Evolutionary conservation across 2,888 invertebrate genomes (phyloP).

Genomic region (Pachycephus smyrnensis): DNA sequence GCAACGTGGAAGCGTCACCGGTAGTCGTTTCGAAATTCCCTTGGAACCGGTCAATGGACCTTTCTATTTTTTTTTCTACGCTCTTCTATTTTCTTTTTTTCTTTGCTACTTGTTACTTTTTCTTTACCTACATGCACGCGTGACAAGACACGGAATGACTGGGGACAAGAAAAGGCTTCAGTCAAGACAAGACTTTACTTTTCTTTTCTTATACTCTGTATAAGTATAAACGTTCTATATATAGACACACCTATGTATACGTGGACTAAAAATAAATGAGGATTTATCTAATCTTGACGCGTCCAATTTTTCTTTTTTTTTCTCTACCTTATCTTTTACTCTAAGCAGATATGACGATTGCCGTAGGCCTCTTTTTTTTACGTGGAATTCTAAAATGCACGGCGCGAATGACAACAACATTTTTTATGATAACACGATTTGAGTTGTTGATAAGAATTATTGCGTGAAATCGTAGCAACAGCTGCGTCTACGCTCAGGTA

Average conservation of each 20-base stretch:
- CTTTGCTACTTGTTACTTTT: background rate
- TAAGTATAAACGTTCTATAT: background rate
- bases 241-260: background rate
- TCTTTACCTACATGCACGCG: background rate
- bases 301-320: background rate
- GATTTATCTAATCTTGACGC: background rate
- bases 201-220: background rate
- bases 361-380: background rate
- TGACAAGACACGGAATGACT: background rate
- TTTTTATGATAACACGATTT: no score
- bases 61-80: background rate
- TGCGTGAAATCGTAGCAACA: background rate
- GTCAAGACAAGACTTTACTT: background rate
- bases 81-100: background rate
- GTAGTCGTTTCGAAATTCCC: background rate
- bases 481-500: background rate
- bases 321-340: background rate
- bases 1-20: slow-evolving; percentile 2
- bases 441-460: background rate
- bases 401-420: background rate
- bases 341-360: background rate
- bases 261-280: background rate
- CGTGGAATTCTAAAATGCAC: background rate
- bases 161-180: background rate
- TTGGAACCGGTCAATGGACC: background rate